Evolutionary conservation across 2,888 invertebrate genomes (phyloP).

Genomic region (Leucophenga maculata): DNA sequence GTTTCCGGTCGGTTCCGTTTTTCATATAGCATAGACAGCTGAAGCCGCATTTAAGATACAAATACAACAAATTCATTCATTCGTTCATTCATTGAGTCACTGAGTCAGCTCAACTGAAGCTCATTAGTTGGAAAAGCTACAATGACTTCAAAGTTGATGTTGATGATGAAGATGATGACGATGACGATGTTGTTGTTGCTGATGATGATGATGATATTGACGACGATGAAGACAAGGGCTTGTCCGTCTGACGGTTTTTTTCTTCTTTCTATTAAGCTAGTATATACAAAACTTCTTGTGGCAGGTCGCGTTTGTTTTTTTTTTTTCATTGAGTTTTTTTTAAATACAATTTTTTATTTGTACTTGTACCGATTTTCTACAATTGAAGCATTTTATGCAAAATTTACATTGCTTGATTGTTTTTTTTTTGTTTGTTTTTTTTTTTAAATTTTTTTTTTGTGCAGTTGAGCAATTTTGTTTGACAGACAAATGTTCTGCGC

Average conservation of each 20-base stretch:
- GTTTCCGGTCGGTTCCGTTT: slow-evolving; percentile 57
- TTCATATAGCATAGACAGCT: slow-evolving; percentile 25
- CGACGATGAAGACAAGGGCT: slow-evolving; percentile 26
- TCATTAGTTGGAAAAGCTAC: no score
- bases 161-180: slow-evolving; percentile 20
- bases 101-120: slow-evolving; percentile 46
- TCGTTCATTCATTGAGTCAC: slow-evolving; percentile 12
- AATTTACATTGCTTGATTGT: slow-evolving; percentile 47
- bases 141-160: slow-evolving; percentile 38
- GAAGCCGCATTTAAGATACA: background rate
- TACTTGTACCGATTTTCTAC: slow-evolving; percentile 62
- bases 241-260: slow-evolving; percentile 20
- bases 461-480: slow-evolving; percentile 65
- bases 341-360: slow-evolving; percentile 43
- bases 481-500: slow-evolving; percentile 57
- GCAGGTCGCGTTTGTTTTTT: slow-evolving; percentile 50
- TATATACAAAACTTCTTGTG: slow-evolving; percentile 44
- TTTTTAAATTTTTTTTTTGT: slow-evolving; percentile 33
- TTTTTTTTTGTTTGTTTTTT: slow-evolving; percentile 36
- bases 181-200: slow-evolving; percentile 12
- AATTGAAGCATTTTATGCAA: slow-evolving; percentile 65
- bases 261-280: background rate
- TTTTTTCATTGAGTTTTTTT: slow-evolving; percentile 39
- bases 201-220: slow-evolving; percentile 7
- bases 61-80: slow-evolving; percentile 1